These are phyloP conservation scores for Hermatobates lingyangjiaoensis DNA, from an alignment of 1,140 invertebrate species.

Conservation along the genomic window DNA sequence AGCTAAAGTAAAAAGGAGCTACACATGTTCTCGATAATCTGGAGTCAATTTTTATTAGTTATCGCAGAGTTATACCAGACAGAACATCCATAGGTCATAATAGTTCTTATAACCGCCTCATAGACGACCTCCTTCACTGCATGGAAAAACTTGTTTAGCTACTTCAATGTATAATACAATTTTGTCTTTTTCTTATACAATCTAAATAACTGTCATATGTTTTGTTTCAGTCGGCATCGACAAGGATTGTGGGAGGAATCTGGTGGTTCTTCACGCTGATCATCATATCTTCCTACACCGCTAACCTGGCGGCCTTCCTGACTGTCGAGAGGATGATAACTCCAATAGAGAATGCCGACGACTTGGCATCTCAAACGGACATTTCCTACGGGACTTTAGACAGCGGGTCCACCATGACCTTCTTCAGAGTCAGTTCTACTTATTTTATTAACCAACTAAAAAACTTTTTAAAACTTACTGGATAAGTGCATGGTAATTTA, in stretches of 20 bases:
- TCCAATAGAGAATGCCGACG: slow-evolving; percentile 68
- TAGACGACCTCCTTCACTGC: too few relatives aligned
- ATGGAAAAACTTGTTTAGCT: too few relatives aligned
- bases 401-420: slow-evolving; percentile 61
- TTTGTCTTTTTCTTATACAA: neutral
- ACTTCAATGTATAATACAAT: neutral
- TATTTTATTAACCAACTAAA: too few relatives aligned
- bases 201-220: too few relatives aligned
- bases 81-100: too few relatives aligned
- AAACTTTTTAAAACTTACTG: too few relatives aligned
- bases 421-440: slow-evolving; percentile 41
- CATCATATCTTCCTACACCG: slow-evolving; percentile 75
- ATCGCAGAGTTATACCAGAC: too few relatives aligned
- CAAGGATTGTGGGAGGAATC: slow-evolving; percentile 51
- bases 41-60: too few relatives aligned
- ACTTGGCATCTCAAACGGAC: slow-evolving; percentile 62
- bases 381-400: slow-evolving; percentile 64
- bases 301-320: slow-evolving; percentile 70
- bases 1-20: too few relatives aligned
- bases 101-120: too few relatives aligned
- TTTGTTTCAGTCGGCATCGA: slow-evolving; percentile 43
- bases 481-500: too few relatives aligned
- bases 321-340: slow-evolving; percentile 73
- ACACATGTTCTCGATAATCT: too few relatives aligned
- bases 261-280: slow-evolving; percentile 86